Evolutionary conservation across 2,113 vertebrate species (phyloP).

Genomic region (Mirounga angustirostris): DNA sequence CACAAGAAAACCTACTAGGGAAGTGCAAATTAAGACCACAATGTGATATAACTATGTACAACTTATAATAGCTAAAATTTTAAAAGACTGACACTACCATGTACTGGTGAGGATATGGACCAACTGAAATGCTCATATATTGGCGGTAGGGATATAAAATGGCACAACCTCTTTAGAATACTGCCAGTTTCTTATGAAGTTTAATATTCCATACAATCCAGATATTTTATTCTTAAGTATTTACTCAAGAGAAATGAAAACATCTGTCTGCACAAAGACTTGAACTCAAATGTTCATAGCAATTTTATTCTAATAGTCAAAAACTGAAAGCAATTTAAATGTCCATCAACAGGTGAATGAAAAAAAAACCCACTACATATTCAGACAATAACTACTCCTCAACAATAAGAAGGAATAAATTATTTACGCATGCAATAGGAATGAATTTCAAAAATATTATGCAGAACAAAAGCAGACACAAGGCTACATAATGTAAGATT

Average conservation of each 20-base stretch:
- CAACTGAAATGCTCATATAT: not conserved
- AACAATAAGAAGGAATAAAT: slow-evolving; percentile 15
- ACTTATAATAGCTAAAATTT: not conserved
- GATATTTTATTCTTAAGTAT: not conserved
- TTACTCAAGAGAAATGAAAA: slow-evolving; percentile 43
- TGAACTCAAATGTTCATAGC: not conserved
- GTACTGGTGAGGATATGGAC: not conserved
- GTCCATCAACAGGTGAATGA: not conserved
- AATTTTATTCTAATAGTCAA: slow-evolving; percentile 28
- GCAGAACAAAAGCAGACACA: not conserved
- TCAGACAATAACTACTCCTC: not conserved
- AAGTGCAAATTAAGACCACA: slow-evolving; percentile 11
- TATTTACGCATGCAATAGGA: not conserved
- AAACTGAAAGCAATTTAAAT: not conserved
- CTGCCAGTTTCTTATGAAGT: not conserved
- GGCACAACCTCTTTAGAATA: not conserved
- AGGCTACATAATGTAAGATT: not conserved
- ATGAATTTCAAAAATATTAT: slow-evolving; percentile 16
- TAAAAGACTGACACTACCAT: not conserved
- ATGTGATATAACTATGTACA: not conserved
- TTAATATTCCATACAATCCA: not conserved
- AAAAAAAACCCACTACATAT: not conserved
- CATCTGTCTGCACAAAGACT: not conserved
- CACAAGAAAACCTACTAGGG: not conserved
- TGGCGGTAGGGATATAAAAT: not conserved